Evolutionary conservation across 2,888 invertebrate species (phyloP).

Genomic region (Hoplodrina ambigua): DNA sequence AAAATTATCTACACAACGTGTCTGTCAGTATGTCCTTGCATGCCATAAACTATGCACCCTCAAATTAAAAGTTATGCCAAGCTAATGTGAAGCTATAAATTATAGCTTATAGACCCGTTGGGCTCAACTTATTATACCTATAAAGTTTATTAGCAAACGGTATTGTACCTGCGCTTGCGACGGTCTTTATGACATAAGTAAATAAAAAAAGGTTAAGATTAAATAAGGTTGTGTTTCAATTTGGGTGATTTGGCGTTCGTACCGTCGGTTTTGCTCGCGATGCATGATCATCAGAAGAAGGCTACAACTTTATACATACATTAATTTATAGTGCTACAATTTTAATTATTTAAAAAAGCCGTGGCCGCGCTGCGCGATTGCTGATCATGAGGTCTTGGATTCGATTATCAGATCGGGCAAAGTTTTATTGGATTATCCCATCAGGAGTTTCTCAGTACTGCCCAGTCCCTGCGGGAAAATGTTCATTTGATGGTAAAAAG

Average conservation of each 20-base stretch:
- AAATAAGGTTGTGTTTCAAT: neutral
- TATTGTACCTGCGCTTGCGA: constrained; percentile 39
- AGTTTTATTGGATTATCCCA: too few species aligned
- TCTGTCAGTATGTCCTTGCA: constrained; percentile 60
- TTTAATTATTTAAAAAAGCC: too few species aligned
- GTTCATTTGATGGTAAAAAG: too few species aligned
- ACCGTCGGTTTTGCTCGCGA: too few species aligned
- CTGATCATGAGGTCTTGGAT: too few species aligned
- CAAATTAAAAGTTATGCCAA: constrained; percentile 57
- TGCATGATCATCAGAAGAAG: too few species aligned
- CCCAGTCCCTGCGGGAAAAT: too few species aligned
- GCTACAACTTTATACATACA: too few species aligned
- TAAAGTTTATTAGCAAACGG: constrained; percentile 24
- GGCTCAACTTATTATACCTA: neutral
- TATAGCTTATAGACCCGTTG: constrained; percentile 46
- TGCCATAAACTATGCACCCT: constrained; percentile 62
- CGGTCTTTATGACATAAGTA: constrained; percentile 5
- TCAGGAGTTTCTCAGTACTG: too few species aligned
- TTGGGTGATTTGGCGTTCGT: neutral
- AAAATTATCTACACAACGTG: neutral
- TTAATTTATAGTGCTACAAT: too few species aligned
- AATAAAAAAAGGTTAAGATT: neutral
- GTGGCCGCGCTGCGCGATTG: too few species aligned
- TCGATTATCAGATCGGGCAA: too few species aligned
- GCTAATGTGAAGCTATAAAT: constrained; percentile 45